Percentiles rank a stretch among this genome's conserved stretches.
phyloP scores from a whole-genome alignment of 1,140 invertebrate species.

The Drosophila lacteicornis region DNA sequence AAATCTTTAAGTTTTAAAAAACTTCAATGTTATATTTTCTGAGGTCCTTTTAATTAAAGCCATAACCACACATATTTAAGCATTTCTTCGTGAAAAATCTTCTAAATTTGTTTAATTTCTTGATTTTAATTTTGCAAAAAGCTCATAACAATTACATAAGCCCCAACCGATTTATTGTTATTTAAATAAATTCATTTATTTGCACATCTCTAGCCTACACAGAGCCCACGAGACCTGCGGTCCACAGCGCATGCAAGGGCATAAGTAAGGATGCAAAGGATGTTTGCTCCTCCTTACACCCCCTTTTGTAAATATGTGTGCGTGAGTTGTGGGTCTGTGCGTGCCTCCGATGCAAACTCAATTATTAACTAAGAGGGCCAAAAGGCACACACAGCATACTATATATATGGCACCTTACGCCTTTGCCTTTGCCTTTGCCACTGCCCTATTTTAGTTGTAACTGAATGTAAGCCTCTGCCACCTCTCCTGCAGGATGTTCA shows the following conservation, averaged over 20 bases:
- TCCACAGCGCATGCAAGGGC: slow-evolving; percentile 54
- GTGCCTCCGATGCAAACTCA: slow-evolving; percentile 78
- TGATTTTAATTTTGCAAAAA: no score
- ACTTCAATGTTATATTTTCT: no score
- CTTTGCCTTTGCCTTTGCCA: slow-evolving; percentile 22
- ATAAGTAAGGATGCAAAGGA: slow-evolving; percentile 60
- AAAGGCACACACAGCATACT: slow-evolving; percentile 49
- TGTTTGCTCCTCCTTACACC: slow-evolving; percentile 21
- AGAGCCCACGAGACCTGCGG: slow-evolving; percentile 4
- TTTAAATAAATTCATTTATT: background rate
- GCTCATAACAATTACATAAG: background rate
- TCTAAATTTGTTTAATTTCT: no score
- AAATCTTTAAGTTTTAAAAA: no score
- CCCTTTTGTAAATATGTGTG: slow-evolving; percentile 28
- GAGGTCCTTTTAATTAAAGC: no score
- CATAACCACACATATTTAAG: no score
- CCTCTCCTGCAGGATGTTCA: slow-evolving; percentile 10
- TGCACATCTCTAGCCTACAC: slow-evolving; percentile 18
- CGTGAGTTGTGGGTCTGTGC: slow-evolving; percentile 45
- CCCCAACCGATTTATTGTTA: background rate
- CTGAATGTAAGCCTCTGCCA: slow-evolving; percentile 38
- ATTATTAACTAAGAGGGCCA: slow-evolving; percentile 74
- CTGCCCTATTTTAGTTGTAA: slow-evolving; percentile 53
- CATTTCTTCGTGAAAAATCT: no score
- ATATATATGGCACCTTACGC: slow-evolving; percentile 51